Evolutionary conservation across 2,888 invertebrate genomes (phyloP), one percentile per base, ranked within the genome.

Genomic region (Heliconius aoede): DNA sequence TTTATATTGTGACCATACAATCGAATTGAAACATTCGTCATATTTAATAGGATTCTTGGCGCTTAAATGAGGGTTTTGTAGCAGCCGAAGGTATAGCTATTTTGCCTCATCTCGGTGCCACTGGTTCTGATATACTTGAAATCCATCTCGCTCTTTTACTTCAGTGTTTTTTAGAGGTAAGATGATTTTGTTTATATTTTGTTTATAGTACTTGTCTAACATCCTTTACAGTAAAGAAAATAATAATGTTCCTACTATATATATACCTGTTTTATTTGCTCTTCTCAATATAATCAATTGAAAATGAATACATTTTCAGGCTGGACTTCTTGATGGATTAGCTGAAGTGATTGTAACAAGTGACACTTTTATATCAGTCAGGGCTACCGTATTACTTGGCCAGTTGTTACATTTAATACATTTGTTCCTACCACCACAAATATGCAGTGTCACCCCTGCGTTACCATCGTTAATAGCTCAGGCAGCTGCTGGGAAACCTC

Each of bases 41-140:
- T 9, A 26, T 36, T 18, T 81, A 77, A 15, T 78, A 96, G 89
- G 97, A 98, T 81, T 95, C 96, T 1, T 99, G 99, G 98, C 96
- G 97, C 83, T 92, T 99, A 36, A 97, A 96, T 83, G 98, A 99
- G 89, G 99, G 98, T 55, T 99, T 99, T 88, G 97, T 99, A n/a
- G 98, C 97, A 21, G 97, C 97, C 76, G 99, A 99, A 93, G 99
- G 98, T 68, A 96, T 96, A 77, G 96, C 96, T 74, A 96, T 99
- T 83, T 92, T 99, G 88, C 98, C 99, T 80, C 97, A 98, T 88
- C 95, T 98, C 79, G 97, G 98, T 72, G 96, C 96, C 82, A 96
- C 95, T 79, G 97, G 98, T 79, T 97, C 98, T 21, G 99, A 98
- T 91, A 96, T 99, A 81, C 96, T 97, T 79, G 98, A 99, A 90